A percentile compares a stretch with the other conserved stretches of the same genome.
Conservation (phyloP, 2,888 invertebrate genomes). For the Hemicrepidius hirtus region DNA sequence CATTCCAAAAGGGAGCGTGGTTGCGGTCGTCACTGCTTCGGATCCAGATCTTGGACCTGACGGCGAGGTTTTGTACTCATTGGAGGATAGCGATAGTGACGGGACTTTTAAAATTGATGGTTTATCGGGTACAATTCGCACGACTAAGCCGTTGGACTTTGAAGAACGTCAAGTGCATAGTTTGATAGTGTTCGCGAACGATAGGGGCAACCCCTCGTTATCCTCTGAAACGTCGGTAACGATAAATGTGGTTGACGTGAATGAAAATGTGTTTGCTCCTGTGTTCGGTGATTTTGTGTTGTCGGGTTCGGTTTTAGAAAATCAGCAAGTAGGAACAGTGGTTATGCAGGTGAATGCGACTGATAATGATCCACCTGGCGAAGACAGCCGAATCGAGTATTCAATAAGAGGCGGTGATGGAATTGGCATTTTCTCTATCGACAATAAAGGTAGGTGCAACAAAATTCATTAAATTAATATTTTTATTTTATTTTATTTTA, state of each 20-base stretch:
- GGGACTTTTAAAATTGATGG: constrained; percentile 88
- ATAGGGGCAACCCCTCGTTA: constrained; percentile 88
- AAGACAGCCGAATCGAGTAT: constrained; percentile 89
- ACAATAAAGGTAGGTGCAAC: constrained; percentile 83
- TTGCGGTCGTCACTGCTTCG: constrained; percentile 87
- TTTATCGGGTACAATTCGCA: constrained; percentile 89
- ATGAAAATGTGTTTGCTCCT: constrained; percentile 92
- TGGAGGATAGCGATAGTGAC: constrained; percentile 82
- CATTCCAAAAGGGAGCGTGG: constrained; percentile 89
- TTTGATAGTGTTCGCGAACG: constrained; percentile 88
- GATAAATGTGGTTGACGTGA: constrained; percentile 93
- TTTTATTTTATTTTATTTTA: too few relatives aligned
- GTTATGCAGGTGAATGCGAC: constrained; percentile 86
- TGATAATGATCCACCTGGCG: constrained; percentile 87
- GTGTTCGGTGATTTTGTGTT: constrained; percentile 88
- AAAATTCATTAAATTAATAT: not conserved
- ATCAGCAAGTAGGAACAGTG: constrained; percentile 83
- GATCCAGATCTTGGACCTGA: constrained; percentile 92
- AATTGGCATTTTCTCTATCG: constrained; percentile 93
- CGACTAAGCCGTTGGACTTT: constrained; percentile 87
- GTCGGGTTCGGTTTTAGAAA: constrained; percentile 85
- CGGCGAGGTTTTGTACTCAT: constrained; percentile 87
- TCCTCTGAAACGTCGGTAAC: constrained; percentile 87
- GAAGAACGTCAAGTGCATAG: constrained; percentile 93
- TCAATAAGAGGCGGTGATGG: constrained; percentile 93